phyloP scores from a whole-genome alignment of 2,888 invertebrate species.

The Zaprionus bogoriensis region DNA sequence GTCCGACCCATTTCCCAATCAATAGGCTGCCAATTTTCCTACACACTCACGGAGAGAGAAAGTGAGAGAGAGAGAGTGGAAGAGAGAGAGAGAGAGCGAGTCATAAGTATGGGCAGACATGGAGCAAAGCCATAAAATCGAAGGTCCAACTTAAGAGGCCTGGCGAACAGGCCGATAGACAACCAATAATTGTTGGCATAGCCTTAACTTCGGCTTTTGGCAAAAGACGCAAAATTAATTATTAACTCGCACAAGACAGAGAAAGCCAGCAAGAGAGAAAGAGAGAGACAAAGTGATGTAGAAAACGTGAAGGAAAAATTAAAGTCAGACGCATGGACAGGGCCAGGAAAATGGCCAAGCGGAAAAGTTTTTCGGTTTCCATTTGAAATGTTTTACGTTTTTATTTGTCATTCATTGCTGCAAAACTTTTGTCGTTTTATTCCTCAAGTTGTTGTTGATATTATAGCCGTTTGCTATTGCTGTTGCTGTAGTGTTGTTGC shows the following conservation, averaged over 20 bases:
- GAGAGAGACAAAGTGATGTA: not conserved
- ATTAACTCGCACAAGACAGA: slow-evolving; percentile 47
- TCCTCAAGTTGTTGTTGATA: slow-evolving; percentile 35
- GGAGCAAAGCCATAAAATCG: slow-evolving; percentile 13
- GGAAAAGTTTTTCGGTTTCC: slow-evolving; percentile 61
- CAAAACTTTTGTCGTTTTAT: slow-evolving; percentile 59
- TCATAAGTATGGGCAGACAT: not conserved
- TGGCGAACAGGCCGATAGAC: not conserved
- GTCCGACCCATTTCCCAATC: slow-evolving; percentile 12
- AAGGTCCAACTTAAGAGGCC: not conserved
- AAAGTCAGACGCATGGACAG: slow-evolving; percentile 44
- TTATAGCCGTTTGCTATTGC: slow-evolving; percentile 18
- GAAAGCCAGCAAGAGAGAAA: not conserved
- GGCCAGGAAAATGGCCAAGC: slow-evolving; percentile 36
- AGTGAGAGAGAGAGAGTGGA: too few species aligned
- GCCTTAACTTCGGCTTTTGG: slow-evolving; percentile 33
- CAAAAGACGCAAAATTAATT: slow-evolving; percentile 50
- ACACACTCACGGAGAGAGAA: too few species aligned
- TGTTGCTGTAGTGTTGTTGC: not conserved
- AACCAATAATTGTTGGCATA: not conserved
- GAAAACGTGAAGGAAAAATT: slow-evolving; percentile 28
- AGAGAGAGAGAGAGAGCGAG: too few species aligned
- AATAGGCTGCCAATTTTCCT: slow-evolving; percentile 31
- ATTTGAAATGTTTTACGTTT: slow-evolving; percentile 65
- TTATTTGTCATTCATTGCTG: slow-evolving; percentile 67